These are phyloP conservation scores for Enteromius viviparus DNA, from an alignment of 2,797 vertebrate species.

Conservation along the genomic window DNA sequence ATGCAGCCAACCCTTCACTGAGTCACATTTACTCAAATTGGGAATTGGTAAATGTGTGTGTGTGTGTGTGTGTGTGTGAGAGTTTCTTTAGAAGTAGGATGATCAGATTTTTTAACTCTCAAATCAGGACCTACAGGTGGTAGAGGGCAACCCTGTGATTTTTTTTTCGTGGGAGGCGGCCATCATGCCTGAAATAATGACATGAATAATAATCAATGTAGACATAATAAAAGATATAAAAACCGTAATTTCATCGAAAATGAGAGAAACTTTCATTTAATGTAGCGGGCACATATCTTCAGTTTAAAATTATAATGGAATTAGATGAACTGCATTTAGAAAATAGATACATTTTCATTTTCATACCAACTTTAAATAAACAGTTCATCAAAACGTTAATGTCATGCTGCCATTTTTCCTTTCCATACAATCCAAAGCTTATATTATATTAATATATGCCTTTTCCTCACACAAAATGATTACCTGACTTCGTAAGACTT, in stretches of 20 bases:
- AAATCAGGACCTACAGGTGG: background rate
- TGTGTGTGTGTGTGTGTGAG: constrained; percentile 3
- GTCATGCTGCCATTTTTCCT: background rate
- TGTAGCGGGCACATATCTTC: background rate
- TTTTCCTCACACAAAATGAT: background rate
- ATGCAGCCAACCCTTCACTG: constrained; percentile 19
- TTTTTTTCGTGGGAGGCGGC: constrained; percentile 16
- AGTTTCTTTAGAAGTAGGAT: background rate
- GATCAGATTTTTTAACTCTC: background rate
- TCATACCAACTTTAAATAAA: background rate
- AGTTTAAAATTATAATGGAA: background rate
- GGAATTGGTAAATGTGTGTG: constrained; percentile 36
- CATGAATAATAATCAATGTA: constrained; percentile 1
- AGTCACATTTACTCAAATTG: constrained; percentile 41
- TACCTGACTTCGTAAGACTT: background rate
- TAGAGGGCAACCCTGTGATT: background rate
- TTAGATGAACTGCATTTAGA: background rate
- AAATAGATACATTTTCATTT: background rate
- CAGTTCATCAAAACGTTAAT: background rate
- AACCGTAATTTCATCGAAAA: background rate
- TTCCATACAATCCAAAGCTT: background rate
- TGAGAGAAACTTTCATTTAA: background rate
- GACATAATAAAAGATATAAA: background rate
- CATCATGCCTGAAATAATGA: constrained; percentile 6
- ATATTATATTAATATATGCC: background rate